A percentile compares a stretch with the other conserved stretches of the same genome.
Conservation (phyloP, 2,113 vertebrate species). For the Hemichromis elongatus region DNA sequence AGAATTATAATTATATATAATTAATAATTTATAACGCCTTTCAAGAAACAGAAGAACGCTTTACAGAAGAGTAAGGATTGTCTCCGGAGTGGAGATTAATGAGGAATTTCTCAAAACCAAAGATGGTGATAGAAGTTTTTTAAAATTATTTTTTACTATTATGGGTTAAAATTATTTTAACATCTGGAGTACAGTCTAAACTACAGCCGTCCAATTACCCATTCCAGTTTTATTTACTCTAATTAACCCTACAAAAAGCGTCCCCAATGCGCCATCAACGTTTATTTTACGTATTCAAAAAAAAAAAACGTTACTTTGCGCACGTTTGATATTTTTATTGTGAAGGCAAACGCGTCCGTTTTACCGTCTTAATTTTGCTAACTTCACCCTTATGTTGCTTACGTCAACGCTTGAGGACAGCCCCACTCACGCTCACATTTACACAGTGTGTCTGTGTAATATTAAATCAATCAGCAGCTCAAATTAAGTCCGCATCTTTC, state of each 20-base stretch:
- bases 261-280: background rate
- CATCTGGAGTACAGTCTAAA: background rate
- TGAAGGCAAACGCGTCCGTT: background rate
- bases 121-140: background rate
- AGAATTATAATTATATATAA: too few species aligned
- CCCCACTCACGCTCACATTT: background rate
- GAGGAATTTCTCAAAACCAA: background rate
- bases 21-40: rapidly evolving
- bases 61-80: rapidly evolving
- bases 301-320: background rate
- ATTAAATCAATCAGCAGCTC: background rate
- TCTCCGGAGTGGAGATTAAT: background rate
- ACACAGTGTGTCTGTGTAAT: background rate
- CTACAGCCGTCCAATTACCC: background rate
- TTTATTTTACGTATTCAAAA: rapidly evolving
- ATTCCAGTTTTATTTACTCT: background rate
- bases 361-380: background rate
- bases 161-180: background rate
- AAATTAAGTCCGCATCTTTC: background rate
- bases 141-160: background rate
- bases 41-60: rapidly evolving
- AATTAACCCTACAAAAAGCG: background rate
- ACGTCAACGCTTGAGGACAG: constrained; percentile 5
- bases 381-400: background rate
- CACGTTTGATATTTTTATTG: background rate